Evolutionary conservation across 2,888 invertebrate genomes (phyloP), one percentile per base, ranked within the genome.

Genomic region (Mystacides longicornis): DNA sequence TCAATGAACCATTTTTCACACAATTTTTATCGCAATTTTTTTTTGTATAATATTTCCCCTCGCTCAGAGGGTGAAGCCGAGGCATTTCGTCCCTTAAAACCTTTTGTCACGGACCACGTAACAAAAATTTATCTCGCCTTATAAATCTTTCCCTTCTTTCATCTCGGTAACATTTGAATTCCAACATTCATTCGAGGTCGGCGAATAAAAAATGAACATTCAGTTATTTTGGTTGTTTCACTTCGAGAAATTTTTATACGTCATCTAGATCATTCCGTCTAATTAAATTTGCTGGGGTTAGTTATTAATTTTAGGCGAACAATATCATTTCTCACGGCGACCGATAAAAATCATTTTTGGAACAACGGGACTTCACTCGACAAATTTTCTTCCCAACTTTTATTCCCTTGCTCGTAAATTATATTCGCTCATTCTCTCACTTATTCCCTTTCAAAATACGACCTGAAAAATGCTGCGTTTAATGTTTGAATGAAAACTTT

Each of bases 141-240:
- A 48, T 48, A 48, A 48, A 48, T 48, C 48, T 48, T 23, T 48
- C 48, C 48, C 48, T 48, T 48, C 23, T 21, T 48, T 48, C 48
- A 48, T 48, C 37, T 48, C 23, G 21, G 48, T 20, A 48, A 48
- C 16, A 48, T 48, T 48, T 48, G 48, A 48, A 48, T 48, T n/a
- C 23, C 48, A 48, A 4, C 23, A 23, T 48, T 48, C 48, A 23
- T 48, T 21, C 23, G 14, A n/a, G 18, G 22, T 23, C 3, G 48
- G 48, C 45, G 45, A 21, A 45, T 14, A 37, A 37, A 37, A 37
- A n/a, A 7, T 37, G 14, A n/a, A 37, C 37, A n/a, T 37, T 37
- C 37, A n/a, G 37, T 14, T n/a, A 7, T 37, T 37, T 37, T 37
- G 16, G n/a, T 37, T 16, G 14, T 37, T 37, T 37, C 14, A 37